These are phyloP conservation scores for Antheraea pernyi DNA, from an alignment of 1,140 invertebrate genomes.

Conservation along the genomic window DNA sequence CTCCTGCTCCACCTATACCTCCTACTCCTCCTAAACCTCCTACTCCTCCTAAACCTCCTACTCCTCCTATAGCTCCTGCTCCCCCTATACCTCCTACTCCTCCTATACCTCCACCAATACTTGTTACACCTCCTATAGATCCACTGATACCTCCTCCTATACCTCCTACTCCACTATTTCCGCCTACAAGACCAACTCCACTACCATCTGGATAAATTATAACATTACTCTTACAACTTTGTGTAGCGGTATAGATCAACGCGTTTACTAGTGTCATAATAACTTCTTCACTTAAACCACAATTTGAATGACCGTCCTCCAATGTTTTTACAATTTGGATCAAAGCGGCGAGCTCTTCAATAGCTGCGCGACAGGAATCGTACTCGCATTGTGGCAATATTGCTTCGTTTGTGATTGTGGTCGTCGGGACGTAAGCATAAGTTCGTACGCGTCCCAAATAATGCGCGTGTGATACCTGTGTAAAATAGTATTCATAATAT, in stretches of 20 bases:
- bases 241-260: slow-evolving; percentile 44
- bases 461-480: slow-evolving; percentile 8
- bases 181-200: neutral
- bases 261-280: slow-evolving; percentile 60
- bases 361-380: slow-evolving; percentile 18
- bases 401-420: neutral
- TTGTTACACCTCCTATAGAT: no score
- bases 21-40: no score
- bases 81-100: no score
- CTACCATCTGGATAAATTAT: neutral
- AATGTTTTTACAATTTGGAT: slow-evolving; percentile 21
- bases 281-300: slow-evolving; percentile 40
- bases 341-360: slow-evolving; percentile 19
- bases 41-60: neutral
- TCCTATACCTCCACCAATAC: no score
- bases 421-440: slow-evolving; percentile 8
- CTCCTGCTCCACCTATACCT: no score
- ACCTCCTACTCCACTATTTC: neutral
- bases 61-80: no score
- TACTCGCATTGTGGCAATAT: slow-evolving; percentile 5
- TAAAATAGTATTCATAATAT: neutral
- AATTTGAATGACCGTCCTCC: slow-evolving; percentile 21
- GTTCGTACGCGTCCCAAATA: slow-evolving; percentile 6
- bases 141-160: neutral
- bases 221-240: slow-evolving; percentile 5